These are phyloP conservation scores for Tadarida brasiliensis DNA, from an alignment of 2,797 vertebrate genomes.

Conservation along the genomic window DNA sequence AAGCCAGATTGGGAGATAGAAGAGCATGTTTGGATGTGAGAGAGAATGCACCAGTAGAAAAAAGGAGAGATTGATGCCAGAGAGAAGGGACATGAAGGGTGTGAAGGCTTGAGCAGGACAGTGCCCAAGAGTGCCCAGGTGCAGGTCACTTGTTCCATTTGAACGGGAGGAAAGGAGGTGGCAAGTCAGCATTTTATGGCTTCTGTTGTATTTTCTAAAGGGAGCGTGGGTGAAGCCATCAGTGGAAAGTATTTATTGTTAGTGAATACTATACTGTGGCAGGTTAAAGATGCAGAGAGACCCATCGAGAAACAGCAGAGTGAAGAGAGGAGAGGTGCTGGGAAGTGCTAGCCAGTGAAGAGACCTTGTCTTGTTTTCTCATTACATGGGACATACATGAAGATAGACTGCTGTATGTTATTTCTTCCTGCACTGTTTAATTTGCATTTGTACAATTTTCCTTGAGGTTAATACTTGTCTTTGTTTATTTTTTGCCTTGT, in stretches of 20 bases:
- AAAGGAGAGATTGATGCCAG: not conserved
- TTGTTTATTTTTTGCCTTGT: not conserved
- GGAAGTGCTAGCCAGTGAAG: not conserved
- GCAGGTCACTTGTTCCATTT: not conserved
- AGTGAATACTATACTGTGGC: not conserved
- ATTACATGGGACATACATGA: not conserved
- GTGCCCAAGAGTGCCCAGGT: too few species aligned
- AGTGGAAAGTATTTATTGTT: not conserved
- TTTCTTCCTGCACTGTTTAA: not conserved
- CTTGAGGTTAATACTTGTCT: not conserved
- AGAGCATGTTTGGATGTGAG: not conserved
- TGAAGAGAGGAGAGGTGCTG: not conserved
- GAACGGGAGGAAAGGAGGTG: not conserved
- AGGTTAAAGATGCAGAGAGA: not conserved
- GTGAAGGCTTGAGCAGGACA: not conserved
- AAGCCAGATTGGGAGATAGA: not conserved
- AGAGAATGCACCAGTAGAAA: not conserved
- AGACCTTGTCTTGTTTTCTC: too few species aligned
- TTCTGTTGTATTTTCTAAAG: not conserved
- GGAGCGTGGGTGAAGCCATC: not conserved
- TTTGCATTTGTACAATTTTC: not conserved
- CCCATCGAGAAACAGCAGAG: not conserved
- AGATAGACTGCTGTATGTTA: not conserved
- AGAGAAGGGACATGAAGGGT: too few species aligned
- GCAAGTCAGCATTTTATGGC: not conserved